A percentile compares a stretch with the other conserved stretches of the same genome.
These are phyloP conservation scores for Vulpes lagopus DNA, from an alignment of 2,113 vertebrate species.

Conservation along the genomic window DNA sequence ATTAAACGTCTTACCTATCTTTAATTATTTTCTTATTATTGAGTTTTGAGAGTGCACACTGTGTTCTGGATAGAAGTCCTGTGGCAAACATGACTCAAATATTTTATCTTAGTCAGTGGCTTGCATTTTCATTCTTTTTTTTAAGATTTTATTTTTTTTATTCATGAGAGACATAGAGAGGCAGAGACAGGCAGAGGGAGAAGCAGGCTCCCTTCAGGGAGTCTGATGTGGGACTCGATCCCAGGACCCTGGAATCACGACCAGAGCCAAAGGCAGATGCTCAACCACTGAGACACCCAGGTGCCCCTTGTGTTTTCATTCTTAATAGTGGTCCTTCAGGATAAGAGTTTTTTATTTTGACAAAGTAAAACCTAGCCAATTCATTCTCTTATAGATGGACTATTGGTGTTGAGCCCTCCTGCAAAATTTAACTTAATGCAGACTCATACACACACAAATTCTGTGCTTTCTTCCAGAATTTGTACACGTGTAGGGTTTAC, in stretches of 20 bases:
- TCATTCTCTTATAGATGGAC: neutral
- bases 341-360: constrained; percentile 8
- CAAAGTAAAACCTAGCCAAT: neutral
- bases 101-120: neutral
- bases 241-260: no score
- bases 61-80: neutral
- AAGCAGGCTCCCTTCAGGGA: no score
- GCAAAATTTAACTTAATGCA: neutral
- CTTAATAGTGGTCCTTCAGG: neutral
- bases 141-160: neutral
- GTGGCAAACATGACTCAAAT: neutral
- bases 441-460: neutral
- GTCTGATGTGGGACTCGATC: no score
- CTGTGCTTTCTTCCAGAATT: neutral
- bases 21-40: neutral
- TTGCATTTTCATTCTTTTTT: constrained; percentile 9
- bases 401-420: neutral
- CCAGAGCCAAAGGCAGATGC: no score
- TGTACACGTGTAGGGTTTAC: neutral
- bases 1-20: neutral
- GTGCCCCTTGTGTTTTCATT: neutral
- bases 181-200: no score
- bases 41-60: neutral
- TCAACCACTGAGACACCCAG: no score
- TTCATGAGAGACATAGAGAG: no score